A percentile compares a stretch with the other conserved stretches of the same genome.
Evolutionary conservation across 2,113 vertebrate genomes (phyloP).

Genomic region (Capreolus pygargus): DNA sequence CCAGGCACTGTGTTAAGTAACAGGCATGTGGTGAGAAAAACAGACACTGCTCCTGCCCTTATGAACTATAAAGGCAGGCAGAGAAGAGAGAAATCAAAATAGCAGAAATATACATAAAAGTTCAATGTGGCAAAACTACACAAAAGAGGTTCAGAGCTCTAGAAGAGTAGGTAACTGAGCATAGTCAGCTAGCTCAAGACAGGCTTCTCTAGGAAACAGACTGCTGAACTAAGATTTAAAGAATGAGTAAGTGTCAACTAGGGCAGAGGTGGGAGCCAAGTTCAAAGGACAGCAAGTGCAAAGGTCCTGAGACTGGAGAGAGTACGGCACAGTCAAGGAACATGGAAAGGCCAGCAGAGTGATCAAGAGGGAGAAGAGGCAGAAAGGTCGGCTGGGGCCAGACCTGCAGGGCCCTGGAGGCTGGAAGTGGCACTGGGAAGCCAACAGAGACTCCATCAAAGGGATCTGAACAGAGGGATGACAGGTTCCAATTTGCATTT

Average conservation of each 20-base stretch:
- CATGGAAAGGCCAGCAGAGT: background rate
- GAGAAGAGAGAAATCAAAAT: background rate
- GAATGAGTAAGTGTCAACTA: background rate
- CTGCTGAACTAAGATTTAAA: background rate
- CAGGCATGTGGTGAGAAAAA: background rate
- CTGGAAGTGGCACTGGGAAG: background rate
- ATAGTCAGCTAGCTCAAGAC: background rate
- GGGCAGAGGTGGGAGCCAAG: background rate
- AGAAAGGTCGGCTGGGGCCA: background rate
- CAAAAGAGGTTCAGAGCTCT: background rate
- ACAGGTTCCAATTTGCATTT: background rate
- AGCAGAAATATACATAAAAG: background rate
- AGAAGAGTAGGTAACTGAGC: background rate
- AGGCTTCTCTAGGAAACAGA: background rate
- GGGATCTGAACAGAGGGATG: background rate
- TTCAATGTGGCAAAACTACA: background rate
- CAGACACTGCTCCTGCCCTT: background rate
- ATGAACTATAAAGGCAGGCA: background rate
- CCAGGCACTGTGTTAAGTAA: background rate
- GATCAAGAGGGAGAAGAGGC: background rate
- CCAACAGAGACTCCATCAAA: background rate
- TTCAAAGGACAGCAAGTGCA: background rate
- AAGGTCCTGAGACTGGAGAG: conserved; percentile 1
- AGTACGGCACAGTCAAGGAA: background rate
- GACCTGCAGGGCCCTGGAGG: background rate